These are phyloP conservation scores for Lasioglossum albipes DNA, from an alignment of 1,140 invertebrate genomes.

Conservation along the genomic window DNA sequence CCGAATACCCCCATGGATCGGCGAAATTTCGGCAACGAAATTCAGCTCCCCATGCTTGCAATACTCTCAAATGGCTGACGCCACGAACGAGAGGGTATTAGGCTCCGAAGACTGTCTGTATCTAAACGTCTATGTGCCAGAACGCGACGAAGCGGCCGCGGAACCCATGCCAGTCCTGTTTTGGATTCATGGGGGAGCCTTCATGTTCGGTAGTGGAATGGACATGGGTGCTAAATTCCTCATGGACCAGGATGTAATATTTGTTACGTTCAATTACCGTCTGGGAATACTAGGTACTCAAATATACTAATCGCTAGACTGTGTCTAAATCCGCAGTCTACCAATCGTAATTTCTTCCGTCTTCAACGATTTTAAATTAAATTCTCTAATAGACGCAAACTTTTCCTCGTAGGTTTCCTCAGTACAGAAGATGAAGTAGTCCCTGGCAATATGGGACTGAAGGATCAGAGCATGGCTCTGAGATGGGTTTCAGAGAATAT, in stretches of 20 bases:
- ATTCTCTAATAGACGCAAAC: too few species aligned
- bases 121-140: slow-evolving; percentile 82
- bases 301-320: not conserved
- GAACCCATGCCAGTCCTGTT: slow-evolving; percentile 69
- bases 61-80: slow-evolving; percentile 46
- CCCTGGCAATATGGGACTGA: slow-evolving; percentile 83
- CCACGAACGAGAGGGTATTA: slow-evolving; percentile 50
- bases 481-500: slow-evolving; percentile 83
- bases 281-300: slow-evolving; percentile 81
- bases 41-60: slow-evolving; percentile 75
- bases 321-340: too few species aligned
- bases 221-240: slow-evolving; percentile 81
- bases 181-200: slow-evolving; percentile 75
- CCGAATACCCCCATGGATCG: slow-evolving; percentile 73
- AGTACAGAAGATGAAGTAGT: slow-evolving; percentile 80
- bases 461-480: slow-evolving; percentile 83
- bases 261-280: slow-evolving; percentile 85
- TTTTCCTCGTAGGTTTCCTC: slow-evolving; percentile 77
- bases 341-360: not conserved
- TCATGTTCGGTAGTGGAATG: slow-evolving; percentile 76
- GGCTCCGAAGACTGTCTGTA: slow-evolving; percentile 83
- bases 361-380: not conserved
- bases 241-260: slow-evolving; percentile 82
- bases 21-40: slow-evolving; percentile 74
- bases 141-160: slow-evolving; percentile 36